A percentile compares a stretch with the other conserved stretches of the same genome.
These are phyloP conservation scores for Sarcophaga peregrina DNA, from an alignment of 1,140 invertebrate genomes.

Conservation along the genomic window DNA sequence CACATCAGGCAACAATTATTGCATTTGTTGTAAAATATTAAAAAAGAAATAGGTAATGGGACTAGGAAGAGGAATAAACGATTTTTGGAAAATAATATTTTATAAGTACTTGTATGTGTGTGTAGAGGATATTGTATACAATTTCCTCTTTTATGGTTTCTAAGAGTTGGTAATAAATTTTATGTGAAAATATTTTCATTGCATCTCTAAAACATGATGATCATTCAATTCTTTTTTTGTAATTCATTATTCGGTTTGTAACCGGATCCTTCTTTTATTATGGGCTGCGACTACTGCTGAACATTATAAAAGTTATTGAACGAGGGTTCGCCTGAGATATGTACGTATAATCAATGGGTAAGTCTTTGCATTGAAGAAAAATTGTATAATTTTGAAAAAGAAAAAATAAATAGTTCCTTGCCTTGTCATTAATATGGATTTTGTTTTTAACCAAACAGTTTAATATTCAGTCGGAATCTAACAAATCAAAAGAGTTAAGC, in stretches of 20 bases:
- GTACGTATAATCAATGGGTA: no score
- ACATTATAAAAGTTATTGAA: background rate
- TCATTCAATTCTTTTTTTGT: background rate
- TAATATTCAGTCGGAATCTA: no score
- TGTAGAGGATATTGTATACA: slow-evolving; percentile 46
- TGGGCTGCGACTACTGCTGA: slow-evolving; percentile 19
- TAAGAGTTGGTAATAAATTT: slow-evolving; percentile 46
- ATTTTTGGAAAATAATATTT: slow-evolving; percentile 12
- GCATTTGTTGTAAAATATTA: no score
- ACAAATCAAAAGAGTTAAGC: no score
- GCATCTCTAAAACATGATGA: slow-evolving; percentile 12
- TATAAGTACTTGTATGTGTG: slow-evolving; percentile 13
- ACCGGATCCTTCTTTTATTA: background rate
- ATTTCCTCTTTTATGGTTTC: slow-evolving; percentile 45
- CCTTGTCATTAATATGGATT: no score
- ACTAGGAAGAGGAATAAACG: background rate
- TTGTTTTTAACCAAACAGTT: no score
- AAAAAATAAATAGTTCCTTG: no score
- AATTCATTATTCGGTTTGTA: background rate
- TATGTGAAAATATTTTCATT: slow-evolving; percentile 44
- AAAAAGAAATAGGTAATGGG: no score
- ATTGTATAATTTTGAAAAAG: no score
- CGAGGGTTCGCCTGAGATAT: background rate
- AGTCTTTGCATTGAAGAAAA: no score
- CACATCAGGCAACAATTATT: no score